Base-by-base conservation (phyloP, 2,113 vertebrate genomes). In the Polyodon spathula region DNA sequence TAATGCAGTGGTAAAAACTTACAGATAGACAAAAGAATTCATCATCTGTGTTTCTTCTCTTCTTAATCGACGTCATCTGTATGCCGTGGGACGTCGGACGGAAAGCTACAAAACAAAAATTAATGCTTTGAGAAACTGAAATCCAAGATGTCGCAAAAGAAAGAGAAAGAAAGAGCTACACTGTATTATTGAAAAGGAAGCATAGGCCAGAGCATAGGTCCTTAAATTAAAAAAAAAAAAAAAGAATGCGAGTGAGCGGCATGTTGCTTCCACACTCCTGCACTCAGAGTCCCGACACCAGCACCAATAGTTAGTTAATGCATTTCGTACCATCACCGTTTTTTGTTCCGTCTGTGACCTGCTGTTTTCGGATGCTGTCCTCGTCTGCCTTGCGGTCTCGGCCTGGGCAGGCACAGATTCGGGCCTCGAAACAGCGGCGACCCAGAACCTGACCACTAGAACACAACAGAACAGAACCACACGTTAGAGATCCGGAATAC, bases 341-440 rank as follows among this genome's bases (percentile, higher is more conserved):
- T 87, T 97, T 97, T 87, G 92, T 84, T 69, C 83, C 86, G 54
- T 97, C 95, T 0, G 92, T 90, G 60, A 97, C 93, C 44, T 99
- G 92, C 79, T 96, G 95, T 72, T 98, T 98, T 69, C 94, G 89
- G 79, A 99, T 97, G 84, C 95, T 97, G 84, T 99, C 96, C 80
- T 99, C 96, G 0, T 99, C 96, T 0, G 96, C 96, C 75, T 99
- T 99, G 61, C 96, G 84, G 74, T 99, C 96, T 55, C 96, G 83
- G 60, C 96, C 96, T 0, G 96, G 96, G 68, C 96, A 99, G 60
- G 96, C 96, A 2, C 96, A 98, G 76, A 99, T 99, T 64, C 96
- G 88, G 64, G 96, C 96, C 82, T 98, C 96, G 2, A 98, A 99
- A 80, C 96, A 99, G 0, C 96, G 89, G 4, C 96, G 91, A 41